Conservation (phyloP, 1,140 invertebrate genomes). For the Lepidurus packardi region DNA sequence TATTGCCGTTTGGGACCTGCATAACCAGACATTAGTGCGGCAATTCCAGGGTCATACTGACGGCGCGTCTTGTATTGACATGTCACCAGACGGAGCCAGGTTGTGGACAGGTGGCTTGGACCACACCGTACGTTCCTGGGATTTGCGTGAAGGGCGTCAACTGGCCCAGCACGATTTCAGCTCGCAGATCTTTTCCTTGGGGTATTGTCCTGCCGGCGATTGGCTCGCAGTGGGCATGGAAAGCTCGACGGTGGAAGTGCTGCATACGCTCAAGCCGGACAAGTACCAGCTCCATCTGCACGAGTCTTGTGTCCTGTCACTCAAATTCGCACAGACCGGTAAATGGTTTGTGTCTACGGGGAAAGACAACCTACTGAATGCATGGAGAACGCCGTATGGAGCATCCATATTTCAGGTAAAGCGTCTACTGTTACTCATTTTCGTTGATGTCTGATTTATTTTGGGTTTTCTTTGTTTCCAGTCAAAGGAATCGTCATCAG, state of each 20-base stretch:
- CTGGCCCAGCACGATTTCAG: constrained; percentile 92
- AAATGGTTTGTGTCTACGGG: constrained; percentile 99
- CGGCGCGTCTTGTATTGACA: constrained; percentile 95
- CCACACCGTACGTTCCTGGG: constrained; percentile 95
- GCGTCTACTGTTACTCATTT: not conserved
- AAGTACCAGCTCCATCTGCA: constrained; percentile 97
- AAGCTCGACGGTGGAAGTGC: constrained; percentile 85
- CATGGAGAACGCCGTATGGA: constrained; percentile 97
- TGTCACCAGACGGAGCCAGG: constrained; percentile 90
- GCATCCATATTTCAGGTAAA: constrained; percentile 95
- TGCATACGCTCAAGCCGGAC: constrained; percentile 89
- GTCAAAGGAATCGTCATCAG: constrained; percentile 97
- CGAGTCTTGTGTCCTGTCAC: constrained; percentile 95
- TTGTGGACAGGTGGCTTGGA: constrained; percentile 96
- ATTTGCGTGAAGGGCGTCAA: constrained; percentile 85
- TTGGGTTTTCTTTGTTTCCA: constrained; percentile 52
- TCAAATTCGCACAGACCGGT: constrained; percentile 92
- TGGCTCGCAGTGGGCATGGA: constrained; percentile 99
- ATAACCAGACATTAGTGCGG: constrained; percentile 84
- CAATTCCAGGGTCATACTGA: constrained; percentile 97
- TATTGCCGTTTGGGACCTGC: constrained; percentile 91
- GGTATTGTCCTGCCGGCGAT: constrained; percentile 94
- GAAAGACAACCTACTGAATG: constrained; percentile 96
- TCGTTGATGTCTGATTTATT: not conserved
- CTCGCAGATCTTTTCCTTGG: constrained; percentile 93